These are phyloP conservation scores for Linnaemya tessellans DNA, from an alignment of 2,888 invertebrate species.

Conservation along the genomic window DNA sequence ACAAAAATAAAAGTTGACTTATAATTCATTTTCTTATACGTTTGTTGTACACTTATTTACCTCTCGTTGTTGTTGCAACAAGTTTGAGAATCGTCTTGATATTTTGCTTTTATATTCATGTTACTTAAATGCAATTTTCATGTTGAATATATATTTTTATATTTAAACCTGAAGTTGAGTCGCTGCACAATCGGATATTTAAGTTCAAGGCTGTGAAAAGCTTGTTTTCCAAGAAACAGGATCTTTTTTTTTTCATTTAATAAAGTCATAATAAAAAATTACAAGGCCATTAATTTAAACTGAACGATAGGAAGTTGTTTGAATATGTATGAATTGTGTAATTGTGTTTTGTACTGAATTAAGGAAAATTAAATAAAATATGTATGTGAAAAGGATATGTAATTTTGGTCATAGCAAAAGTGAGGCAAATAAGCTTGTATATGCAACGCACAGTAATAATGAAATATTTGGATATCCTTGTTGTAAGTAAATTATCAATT, in stretches of 20 bases:
- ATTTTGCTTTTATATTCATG: constrained; percentile 30
- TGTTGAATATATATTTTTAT: constrained; percentile 27
- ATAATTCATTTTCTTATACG: background rate
- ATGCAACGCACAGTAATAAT: no score
- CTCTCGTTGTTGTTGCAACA: constrained; percentile 11
- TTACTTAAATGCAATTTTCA: constrained; percentile 47
- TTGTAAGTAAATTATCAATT: no score
- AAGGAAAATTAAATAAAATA: background rate
- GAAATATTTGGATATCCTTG: no score
- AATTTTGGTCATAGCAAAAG: background rate
- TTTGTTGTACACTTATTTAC: background rate
- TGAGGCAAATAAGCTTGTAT: no score
- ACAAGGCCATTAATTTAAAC: background rate
- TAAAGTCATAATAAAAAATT: constrained; percentile 2
- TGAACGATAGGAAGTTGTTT: background rate
- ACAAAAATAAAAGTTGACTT: background rate
- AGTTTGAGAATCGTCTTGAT: background rate
- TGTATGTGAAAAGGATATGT: background rate
- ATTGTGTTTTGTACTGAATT: background rate
- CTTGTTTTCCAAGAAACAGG: background rate
- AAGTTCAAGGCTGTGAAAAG: constrained; percentile 37
- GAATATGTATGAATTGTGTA: background rate
- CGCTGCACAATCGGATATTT: no score
- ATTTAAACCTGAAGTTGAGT: no score
- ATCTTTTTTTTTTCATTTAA: background rate